Base-by-base conservation (phyloP, 2,888 invertebrate species). In the Caenorhabditis macrosperma region DNA sequence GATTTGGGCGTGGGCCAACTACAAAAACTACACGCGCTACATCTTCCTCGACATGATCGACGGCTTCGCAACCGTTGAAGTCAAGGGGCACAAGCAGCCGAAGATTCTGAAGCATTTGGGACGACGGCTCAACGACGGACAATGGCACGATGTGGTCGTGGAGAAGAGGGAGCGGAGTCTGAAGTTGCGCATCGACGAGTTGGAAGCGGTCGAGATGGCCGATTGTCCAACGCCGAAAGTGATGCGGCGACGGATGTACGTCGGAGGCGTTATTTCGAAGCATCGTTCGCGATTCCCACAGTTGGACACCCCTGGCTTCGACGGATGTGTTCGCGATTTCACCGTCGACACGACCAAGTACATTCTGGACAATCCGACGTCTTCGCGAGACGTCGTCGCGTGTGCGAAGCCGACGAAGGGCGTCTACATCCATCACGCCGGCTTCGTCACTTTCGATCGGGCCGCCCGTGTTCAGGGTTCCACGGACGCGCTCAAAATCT, bases 1-100 rank as follows among this genome's bases (percentile, higher is more conserved):
- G 81, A 66, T 90, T 6, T 90, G 89, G 90, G 79, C 77, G 2
- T 90, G 89, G 90, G 88, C 89, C 12, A 89, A 86, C 77, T 90
- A 90, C 83, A 88, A 87, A 68, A 88, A 87, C 64, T 88, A 85
- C 81, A 80, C 84, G 2, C 80, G 88, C n/a, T 90, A 90, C 75
- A 86, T 87, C 64, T 80, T 82, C 71, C 74, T 90, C 30, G 82
- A 86, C 57, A 55, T 89, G 26, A 85, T 86, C 12, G 83, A 88
- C 38, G 90, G 90, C 20, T 86, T 86, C 57, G 81, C 89, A 35
- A 84, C 82, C 10, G 55, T 90, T 6, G 88, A 86, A 54, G 80
- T 85, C 46, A 87, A 89, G 57, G 88, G 87, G 33, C 87, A 89
- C 60, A 77, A 78, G 38, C 78, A 86, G 54, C 86, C 88, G 22